Base-by-base conservation (phyloP, 1,140 invertebrate species). In the Lasioglossum albipes region DNA sequence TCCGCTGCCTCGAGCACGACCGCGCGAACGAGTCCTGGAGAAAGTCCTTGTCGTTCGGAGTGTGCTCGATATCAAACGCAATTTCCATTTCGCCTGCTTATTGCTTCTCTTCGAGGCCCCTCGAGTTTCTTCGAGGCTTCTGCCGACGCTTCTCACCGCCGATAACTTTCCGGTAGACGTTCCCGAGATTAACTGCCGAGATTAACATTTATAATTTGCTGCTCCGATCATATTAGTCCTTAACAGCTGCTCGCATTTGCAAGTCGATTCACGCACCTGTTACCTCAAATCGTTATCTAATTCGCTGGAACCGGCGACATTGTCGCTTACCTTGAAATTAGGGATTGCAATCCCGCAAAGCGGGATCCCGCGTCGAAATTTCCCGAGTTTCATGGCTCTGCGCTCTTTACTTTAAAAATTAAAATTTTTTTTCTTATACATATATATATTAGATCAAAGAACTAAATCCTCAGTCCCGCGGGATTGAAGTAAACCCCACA, bases 31-130 rank as follows among this genome's bases (percentile, higher is more conserved):
- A n/a, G 18, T 45, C 62, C 6, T 18, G n/a, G 57, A 49, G 75
- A 77, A 77, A 77, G 75, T 70, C 20, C 52, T 57, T 57, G 18
- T 45, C 45, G 13, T 16, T 27, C 52, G 13, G 31, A 45, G 16
- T 36, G 22, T 22, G 54, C n/a, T 20, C 57, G 31, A 54, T 57
- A 65, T 61, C 64, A 31, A 61, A 69, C 13, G n/a, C 45, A 27
- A 81, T 75, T 76, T 76, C 36, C 41, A 68, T 59, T 61, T 66
- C 54, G 22, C 13, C 20, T 31, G 27, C 1, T 62, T 27, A 27
- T 62, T 62, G 54, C 54, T 18, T 57, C 54, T n/a, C 20, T n/a
- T 57, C 54, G 54, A 20, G 20, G 18, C 54, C 20, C 18, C 18
- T 57, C 18, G 52, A 54, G 52, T 1, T 13, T 54, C 42, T 45